Conservation (phyloP, 2,797 vertebrate genomes). For the Karalla daura region DNA sequence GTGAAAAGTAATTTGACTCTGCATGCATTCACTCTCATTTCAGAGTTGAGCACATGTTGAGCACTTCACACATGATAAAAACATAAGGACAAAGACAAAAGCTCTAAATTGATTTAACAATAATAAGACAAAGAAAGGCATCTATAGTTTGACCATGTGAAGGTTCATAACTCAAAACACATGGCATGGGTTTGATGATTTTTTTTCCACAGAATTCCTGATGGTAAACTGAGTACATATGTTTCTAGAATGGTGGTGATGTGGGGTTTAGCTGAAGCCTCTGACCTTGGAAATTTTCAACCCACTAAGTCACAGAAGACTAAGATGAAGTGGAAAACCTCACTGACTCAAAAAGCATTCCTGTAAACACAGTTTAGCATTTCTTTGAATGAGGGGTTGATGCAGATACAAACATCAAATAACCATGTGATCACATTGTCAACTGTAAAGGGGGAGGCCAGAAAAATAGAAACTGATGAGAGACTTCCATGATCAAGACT, state of each 20-base stretch:
- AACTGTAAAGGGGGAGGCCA: too few relatives aligned
- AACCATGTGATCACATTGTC: too few relatives aligned
- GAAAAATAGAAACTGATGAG: too few relatives aligned
- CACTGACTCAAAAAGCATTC: neutral
- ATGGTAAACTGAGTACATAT: slow-evolving; percentile 10
- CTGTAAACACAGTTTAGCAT: neutral
- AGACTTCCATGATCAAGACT: too few relatives aligned
- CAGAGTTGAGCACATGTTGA: too few relatives aligned
- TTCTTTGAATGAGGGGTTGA: neutral
- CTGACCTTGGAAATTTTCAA: neutral
- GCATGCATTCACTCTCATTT: too few relatives aligned
- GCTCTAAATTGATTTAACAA: neutral
- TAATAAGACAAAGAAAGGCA: neutral
- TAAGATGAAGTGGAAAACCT: neutral
- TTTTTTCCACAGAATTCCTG: slow-evolving; percentile 3
- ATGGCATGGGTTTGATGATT: neutral
- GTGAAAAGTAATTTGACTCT: slow-evolving; percentile 21
- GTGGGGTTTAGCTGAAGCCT: neutral
- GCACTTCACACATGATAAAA: too few relatives aligned
- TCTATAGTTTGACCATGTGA: too few relatives aligned
- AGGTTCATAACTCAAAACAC: slow-evolving; percentile 15
- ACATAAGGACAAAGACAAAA: neutral
- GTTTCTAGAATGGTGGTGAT: neutral
- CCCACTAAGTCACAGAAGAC: neutral
- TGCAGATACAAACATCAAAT: too few relatives aligned